Evolutionary conservation across 2,113 vertebrate genomes (phyloP).

Genomic region (Mobula hypostoma): DNA sequence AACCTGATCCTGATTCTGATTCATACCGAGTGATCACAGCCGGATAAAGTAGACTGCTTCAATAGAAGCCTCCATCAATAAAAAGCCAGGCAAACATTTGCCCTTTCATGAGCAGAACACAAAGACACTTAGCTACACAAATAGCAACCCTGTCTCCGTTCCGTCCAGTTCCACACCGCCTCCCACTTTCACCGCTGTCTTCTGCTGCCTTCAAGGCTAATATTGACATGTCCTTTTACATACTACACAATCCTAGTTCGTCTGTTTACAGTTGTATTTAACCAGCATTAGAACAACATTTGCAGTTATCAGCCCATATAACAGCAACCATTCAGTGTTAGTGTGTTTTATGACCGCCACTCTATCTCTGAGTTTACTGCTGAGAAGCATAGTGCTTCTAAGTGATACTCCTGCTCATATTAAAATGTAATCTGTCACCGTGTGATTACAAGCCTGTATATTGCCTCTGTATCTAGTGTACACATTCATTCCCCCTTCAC

Average conservation of each 20-base stretch:
- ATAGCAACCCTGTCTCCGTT: background rate
- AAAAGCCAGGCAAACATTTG: slow-evolving; percentile 1
- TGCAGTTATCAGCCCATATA: background rate
- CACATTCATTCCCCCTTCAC: slow-evolving; percentile 29
- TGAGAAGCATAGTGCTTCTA: background rate
- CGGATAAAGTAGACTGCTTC: background rate
- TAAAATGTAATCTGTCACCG: slow-evolving; percentile 13
- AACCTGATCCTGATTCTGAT: no score
- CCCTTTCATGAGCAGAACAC: background rate
- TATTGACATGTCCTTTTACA: slow-evolving; percentile 19
- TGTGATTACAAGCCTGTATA: slow-evolving; percentile 3
- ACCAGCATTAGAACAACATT: slow-evolving; percentile 30
- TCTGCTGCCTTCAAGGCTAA: background rate
- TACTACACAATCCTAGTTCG: background rate
- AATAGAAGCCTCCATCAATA: slow-evolving; percentile 9
- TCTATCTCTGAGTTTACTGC: slow-evolving; percentile 6
- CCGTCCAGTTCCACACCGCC: background rate
- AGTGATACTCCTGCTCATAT: slow-evolving; percentile 7
- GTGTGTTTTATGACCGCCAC: slow-evolving; percentile 3
- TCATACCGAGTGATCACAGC: background rate
- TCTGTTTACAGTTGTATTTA: slow-evolving; percentile 1
- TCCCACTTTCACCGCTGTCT: background rate
- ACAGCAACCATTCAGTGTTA: background rate
- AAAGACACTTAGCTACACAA: slow-evolving; percentile 27
- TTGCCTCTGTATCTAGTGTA: slow-evolving; percentile 27